Percentiles rank a stretch among this genome's conserved stretches.
Conservation (phyloP, 1,140 invertebrate genomes). For the Cyclargus thomasi region DNA sequence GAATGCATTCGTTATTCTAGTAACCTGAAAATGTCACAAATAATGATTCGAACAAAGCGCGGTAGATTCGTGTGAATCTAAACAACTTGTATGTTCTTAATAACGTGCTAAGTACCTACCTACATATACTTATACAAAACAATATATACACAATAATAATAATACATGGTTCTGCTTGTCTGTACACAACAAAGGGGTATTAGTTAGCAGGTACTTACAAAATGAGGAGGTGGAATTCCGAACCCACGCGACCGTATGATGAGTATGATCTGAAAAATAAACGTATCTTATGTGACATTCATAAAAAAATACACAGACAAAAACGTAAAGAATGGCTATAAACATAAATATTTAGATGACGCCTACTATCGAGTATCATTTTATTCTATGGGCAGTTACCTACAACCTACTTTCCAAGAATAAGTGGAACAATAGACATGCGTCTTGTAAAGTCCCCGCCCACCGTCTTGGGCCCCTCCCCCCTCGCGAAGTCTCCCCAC, state of each 20-base stretch:
- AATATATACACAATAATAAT: too few species aligned
- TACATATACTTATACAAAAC: neutral
- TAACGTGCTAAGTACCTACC: neutral
- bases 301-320: too few species aligned
- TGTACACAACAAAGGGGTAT: too few species aligned
- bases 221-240: neutral
- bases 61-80: slow-evolving; percentile 3
- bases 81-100: slow-evolving; percentile 6
- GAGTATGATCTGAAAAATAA: neutral
- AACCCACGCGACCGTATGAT: neutral
- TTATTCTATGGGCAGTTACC: neutral
- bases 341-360: too few species aligned
- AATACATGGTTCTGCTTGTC: too few species aligned
- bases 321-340: too few species aligned
- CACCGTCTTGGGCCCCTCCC: slow-evolving; percentile 30
- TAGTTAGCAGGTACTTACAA: neutral
- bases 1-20: slow-evolving; percentile 26
- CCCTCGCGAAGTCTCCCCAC: slow-evolving; percentile 11
- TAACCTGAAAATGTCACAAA: slow-evolving; percentile 19
- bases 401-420: neutral
- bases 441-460: slow-evolving; percentile 39
- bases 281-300: neutral
- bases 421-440: slow-evolving; percentile 8
- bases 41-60: slow-evolving; percentile 9
- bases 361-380: neutral